Conservation (phyloP, 2,888 invertebrate genomes). For the Leucophenga montana region DNA sequence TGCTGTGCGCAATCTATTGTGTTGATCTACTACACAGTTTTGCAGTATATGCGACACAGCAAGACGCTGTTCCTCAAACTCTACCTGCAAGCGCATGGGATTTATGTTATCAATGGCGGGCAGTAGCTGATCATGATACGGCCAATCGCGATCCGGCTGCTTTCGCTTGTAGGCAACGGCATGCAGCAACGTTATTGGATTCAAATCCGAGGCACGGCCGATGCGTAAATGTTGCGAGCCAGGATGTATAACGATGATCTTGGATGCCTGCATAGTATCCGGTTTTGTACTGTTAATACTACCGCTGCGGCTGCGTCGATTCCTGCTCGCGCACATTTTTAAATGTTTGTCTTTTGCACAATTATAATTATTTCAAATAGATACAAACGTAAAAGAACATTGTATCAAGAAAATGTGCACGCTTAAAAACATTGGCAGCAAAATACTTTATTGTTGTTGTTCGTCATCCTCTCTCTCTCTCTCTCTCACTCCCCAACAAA, state of each 20-base stretch:
- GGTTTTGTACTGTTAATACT: too few relatives aligned
- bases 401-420: too few relatives aligned
- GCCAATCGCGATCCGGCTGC: conserved; percentile 73
- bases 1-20: conserved; percentile 84
- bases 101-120: conserved; percentile 50
- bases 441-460: too few relatives aligned
- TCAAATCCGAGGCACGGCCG: conserved; percentile 91
- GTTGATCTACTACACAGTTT: conserved; percentile 84
- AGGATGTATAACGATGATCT: conserved; percentile 94
- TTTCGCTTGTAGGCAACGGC: conserved; percentile 69
- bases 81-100: conserved; percentile 73
- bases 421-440: too few relatives aligned
- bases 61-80: conserved; percentile 87
- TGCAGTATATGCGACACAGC: conserved; percentile 90
- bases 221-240: conserved; percentile 92
- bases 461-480: too few relatives aligned
- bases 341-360: too few relatives aligned
- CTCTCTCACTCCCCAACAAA: too few relatives aligned
- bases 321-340: too few relatives aligned
- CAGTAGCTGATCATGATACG: conserved; percentile 57
- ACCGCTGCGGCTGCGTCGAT: too few relatives aligned
- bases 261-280: conserved; percentile 75
- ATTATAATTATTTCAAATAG: too few relatives aligned
- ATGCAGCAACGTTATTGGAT: conserved; percentile 89
- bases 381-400: too few relatives aligned